Evolutionary conservation across 2,113 vertebrate species (phyloP).

Genomic region (Telmatochromis bifrenatus): DNA sequence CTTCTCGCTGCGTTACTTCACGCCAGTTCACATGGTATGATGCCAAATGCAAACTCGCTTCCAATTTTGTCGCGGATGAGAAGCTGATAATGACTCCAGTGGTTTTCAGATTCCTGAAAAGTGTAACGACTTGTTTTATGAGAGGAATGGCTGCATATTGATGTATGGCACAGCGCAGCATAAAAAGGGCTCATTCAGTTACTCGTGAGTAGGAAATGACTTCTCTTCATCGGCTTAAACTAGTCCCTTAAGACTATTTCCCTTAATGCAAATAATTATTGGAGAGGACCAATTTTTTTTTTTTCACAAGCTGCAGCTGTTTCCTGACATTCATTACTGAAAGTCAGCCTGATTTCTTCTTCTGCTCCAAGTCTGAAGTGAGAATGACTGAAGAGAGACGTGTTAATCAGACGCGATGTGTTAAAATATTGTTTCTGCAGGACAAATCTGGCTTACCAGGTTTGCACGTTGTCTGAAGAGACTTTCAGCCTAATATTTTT

Average conservation of each 20-base stretch:
- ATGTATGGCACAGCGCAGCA: not conserved
- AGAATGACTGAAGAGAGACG: fast-evolving
- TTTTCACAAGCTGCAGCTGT: not conserved
- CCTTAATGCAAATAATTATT: not conserved
- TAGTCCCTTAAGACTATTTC: not conserved
- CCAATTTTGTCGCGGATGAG: not conserved
- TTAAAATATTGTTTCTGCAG: not conserved
- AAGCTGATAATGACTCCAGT: not conserved
- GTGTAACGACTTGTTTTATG: not conserved
- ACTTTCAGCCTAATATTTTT: not conserved
- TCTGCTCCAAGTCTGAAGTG: not conserved
- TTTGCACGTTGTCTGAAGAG: not conserved
- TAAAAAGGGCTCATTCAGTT: not conserved
- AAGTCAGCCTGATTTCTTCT: not conserved
- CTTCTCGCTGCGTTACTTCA: conserved; percentile 11
- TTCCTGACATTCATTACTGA: not conserved
- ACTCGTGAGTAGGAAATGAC: not conserved
- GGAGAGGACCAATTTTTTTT: not conserved
- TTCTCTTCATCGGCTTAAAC: not conserved
- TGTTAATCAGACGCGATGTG: not conserved
- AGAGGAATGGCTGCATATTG: not conserved
- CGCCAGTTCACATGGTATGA: not conserved
- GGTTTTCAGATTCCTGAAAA: not conserved
- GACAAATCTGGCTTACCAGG: not conserved
- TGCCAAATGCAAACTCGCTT: not conserved